Evolutionary conservation across 2,888 invertebrate species (phyloP), one percentile per base, ranked within the genome.

Genomic region (Callimorpha dominula): DNA sequence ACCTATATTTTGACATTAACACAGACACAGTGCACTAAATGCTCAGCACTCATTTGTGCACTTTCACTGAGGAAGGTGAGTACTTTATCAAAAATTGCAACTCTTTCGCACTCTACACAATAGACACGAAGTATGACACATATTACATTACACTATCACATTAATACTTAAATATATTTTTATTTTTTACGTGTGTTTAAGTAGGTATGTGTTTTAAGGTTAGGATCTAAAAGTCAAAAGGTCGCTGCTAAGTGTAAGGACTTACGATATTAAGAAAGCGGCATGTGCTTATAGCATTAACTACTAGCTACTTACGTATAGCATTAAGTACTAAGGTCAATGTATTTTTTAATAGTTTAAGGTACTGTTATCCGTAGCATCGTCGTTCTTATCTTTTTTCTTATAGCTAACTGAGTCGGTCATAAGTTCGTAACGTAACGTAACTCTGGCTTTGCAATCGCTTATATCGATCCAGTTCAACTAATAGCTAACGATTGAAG

Each of bases 41-140:
- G 85, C 83, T 83, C 70, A 77, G 75, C 78, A 65, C 73, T 75
- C 81, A 81, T 77, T 76, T 79, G 81, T 86, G 85, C 87, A 87
- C 87, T 78, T 60, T 77, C 78, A 78, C 73, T 54, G 68, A 69
- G 76, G 71, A 69, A 65, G 84, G 83, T 85, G 80, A 85, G 81
- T 85, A 81, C 65, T 77, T 71, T 72, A 57, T 74, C 52, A 78
- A 79, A 75, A 69, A 70, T 72, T 76, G 81, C 83, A 81, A 73
- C 76, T 74, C 64, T 77, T 73, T 78, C 57, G 85, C 83, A 83
- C 85, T 65, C 63, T 40, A 83, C 83, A 83, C 80, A 62, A 77
- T 76, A 75, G 65, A 46, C 8, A 74, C 63, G 31, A 71, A 60
- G 63, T 73, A 72, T 63, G 72, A 81, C 70, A 64, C 71, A 60